Base-by-base conservation (phyloP, 2,888 invertebrate genomes). In the Hetaerina titia region DNA sequence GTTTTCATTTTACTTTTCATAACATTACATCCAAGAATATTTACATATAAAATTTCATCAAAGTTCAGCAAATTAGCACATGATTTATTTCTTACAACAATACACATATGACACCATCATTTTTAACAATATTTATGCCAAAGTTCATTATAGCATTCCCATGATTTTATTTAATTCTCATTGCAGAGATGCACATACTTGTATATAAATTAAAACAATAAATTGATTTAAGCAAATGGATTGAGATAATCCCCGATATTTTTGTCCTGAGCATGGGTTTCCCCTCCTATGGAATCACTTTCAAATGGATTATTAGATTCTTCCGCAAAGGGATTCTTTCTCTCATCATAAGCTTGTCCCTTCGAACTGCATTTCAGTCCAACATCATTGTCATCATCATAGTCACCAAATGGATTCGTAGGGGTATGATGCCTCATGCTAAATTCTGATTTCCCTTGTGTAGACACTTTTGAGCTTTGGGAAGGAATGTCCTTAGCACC, bases 221-320 rank as follows among this genome's bases (percentile, higher is more conserved):
- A 58, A 57, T 45, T 25, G 64, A 31, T 95, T 19, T 95, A 95
- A 31, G 97, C 97, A 96, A 98, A 98, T 4, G 98, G 98, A 96
- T 98, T 98, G 95, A 98, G 97, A 96, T 98, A 98, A 96, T 98
- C 98, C 95, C 97, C 96, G 95, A 96, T 96, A 74, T 96, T 96
- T 81, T 96, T 97, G 90, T 96, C 96, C 96, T 98, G 97, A 15
- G 98, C 97, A 96, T 97, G 74, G 69, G 19, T 69, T 17, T 56
- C 92, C 25, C 31, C 15, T 56, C 22, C 4, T 31, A 95, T 95
- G 22, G 89, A 89, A 58, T 98, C 31, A 88, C 25, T 60, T 87
- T 94, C 89, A 69, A 45, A 74, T 45, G 90, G 64, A 17, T 95
- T 95, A 56, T 97, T 96, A 9, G 97, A 97, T 25, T 96, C 97